These are phyloP conservation scores for Dicerorhinus sumatrensis DNA, from an alignment of 2,113 vertebrate genomes.

Conservation along the genomic window DNA sequence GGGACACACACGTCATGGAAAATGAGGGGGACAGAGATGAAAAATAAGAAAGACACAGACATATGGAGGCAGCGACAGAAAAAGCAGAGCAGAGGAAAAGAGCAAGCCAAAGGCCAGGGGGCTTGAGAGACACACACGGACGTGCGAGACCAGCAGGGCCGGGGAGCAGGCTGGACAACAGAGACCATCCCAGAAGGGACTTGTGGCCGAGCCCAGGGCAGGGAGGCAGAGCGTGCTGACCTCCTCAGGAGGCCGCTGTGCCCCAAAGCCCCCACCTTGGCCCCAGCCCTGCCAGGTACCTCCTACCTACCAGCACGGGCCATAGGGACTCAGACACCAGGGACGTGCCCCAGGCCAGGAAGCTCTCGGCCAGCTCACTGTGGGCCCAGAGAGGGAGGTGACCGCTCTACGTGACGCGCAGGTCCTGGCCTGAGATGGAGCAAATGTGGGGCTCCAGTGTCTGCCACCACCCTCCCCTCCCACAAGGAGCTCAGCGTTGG, in stretches of 20 bases:
- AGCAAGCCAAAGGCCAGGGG: background rate
- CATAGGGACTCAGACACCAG: background rate
- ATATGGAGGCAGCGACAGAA: background rate
- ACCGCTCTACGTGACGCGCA: rapidly evolving
- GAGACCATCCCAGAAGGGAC: background rate
- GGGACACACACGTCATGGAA: rapidly evolving
- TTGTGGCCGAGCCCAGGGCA: background rate
- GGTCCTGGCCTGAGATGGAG: background rate
- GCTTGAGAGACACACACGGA: background rate
- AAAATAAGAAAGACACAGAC: rapidly evolving
- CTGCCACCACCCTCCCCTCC: background rate
- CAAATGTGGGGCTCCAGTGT: too few relatives aligned
- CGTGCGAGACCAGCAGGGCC: background rate
- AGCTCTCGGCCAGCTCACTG: background rate
- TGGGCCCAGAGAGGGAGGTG: background rate
- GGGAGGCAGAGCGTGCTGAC: background rate
- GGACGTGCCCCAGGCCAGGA: background rate
- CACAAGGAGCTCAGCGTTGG: background rate
- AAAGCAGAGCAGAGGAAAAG: background rate
- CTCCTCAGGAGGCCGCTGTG: background rate
- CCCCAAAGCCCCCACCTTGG: background rate
- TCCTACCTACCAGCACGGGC: background rate
- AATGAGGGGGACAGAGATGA: background rate
- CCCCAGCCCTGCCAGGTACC: background rate
- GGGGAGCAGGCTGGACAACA: background rate